A percentile compares a stretch with the other conserved stretches of the same genome.
Conservation (phyloP, 2,888 invertebrate species). For the Cheilosia variabilis region DNA sequence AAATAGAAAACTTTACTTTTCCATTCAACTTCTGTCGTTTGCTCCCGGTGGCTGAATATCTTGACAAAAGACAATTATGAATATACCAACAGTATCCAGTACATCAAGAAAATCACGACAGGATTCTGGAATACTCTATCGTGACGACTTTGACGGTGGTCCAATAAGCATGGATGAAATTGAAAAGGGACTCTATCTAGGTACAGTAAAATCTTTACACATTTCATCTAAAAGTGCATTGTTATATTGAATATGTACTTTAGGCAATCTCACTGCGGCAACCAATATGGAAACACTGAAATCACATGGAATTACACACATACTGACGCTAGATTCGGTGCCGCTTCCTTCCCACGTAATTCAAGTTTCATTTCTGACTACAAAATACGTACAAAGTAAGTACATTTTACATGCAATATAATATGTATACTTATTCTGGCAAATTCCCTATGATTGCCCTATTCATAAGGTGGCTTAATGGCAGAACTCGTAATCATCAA, state of each 20-base stretch:
- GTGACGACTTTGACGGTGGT: slow-evolving; percentile 83
- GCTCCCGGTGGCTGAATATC: not conserved
- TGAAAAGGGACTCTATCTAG: slow-evolving; percentile 81
- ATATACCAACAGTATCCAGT: slow-evolving; percentile 32
- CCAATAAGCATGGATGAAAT: slow-evolving; percentile 83
- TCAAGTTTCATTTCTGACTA: slow-evolving; percentile 87
- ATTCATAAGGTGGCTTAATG: slow-evolving; percentile 30
- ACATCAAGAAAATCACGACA: slow-evolving; percentile 54
- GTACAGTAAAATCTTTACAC: slow-evolving; percentile 76
- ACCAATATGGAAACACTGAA: slow-evolving; percentile 88
- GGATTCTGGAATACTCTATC: slow-evolving; percentile 77
- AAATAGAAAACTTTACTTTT: not conserved
- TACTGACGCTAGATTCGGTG: slow-evolving; percentile 93
- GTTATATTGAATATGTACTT: not conserved
- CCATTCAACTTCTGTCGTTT: slow-evolving; percentile 5
- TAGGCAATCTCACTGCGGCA: slow-evolving; percentile 92
- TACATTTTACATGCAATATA: slow-evolving; percentile 54
- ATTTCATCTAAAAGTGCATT: not conserved
- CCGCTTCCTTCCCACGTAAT: slow-evolving; percentile 91
- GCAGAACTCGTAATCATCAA: slow-evolving; percentile 14
- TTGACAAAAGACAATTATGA: slow-evolving; percentile 21
- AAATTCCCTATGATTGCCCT: not conserved
- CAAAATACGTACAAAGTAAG: slow-evolving; percentile 90
- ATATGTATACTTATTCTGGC: not conserved
- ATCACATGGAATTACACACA: slow-evolving; percentile 88